Evolutionary conservation across 2,888 invertebrate genomes (phyloP).

Genomic region (Phymatocera aterrima): DNA sequence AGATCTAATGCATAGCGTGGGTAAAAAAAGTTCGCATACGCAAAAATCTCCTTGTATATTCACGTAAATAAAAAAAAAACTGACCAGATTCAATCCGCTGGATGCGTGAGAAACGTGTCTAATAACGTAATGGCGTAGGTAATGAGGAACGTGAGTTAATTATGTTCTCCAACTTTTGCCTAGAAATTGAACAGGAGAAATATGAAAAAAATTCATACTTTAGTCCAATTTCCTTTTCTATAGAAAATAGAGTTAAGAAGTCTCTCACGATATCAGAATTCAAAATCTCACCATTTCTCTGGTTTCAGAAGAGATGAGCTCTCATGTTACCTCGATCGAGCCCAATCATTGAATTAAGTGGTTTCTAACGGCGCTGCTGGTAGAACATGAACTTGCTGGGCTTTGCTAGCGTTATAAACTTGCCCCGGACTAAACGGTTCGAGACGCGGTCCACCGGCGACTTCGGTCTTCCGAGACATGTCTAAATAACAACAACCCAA

Average conservation of each 20-base stretch:
- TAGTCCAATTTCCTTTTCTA: neutral
- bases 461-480: conserved; percentile 74
- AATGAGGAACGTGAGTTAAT: neutral
- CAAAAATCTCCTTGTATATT: too few relatives aligned
- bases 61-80: too few relatives aligned
- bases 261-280: neutral
- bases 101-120: neutral
- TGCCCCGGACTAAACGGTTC: conserved; percentile 94
- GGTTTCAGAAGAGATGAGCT: neutral
- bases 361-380: conserved; percentile 70
- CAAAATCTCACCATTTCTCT: conserved; percentile 1
- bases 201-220: neutral
- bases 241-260: neutral
- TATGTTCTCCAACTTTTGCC: neutral
- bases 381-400: conserved; percentile 93
- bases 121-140: too few relatives aligned
- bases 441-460: conserved; percentile 83
- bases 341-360: conserved; percentile 54
- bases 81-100: neutral
- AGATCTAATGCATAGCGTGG: too few relatives aligned
- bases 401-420: conserved; percentile 94
- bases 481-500: conserved; percentile 65
- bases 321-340: neutral
- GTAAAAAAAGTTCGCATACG: too few relatives aligned
- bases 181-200: neutral